Conservation (phyloP, 2,113 vertebrate genomes). For the Cyanoramphus novaezelandiae region DNA sequence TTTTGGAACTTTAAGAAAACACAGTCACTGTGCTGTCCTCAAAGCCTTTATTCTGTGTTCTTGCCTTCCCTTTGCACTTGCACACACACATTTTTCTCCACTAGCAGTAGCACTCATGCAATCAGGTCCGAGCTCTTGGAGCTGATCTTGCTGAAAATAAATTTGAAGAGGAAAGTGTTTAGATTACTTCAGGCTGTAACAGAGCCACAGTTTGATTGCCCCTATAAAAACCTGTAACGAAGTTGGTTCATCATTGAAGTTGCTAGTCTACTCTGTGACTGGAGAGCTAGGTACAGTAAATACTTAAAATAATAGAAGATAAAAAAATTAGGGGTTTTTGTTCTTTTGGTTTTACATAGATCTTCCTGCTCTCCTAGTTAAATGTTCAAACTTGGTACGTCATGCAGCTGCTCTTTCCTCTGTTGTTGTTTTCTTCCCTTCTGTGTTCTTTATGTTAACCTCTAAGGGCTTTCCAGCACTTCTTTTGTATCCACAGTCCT, state of each 20-base stretch:
- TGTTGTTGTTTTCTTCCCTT: background rate
- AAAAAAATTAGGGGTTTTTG: background rate
- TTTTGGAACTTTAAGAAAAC: background rate
- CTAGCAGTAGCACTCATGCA: background rate
- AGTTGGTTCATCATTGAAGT: background rate
- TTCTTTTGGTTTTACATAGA: background rate
- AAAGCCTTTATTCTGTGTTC: background rate
- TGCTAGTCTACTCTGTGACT: background rate
- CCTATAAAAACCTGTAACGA: background rate
- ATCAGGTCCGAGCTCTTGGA: background rate
- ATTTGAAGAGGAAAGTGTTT: background rate
- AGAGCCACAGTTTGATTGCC: background rate
- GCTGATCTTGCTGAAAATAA: background rate
- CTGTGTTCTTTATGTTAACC: background rate
- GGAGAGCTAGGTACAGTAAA: background rate
- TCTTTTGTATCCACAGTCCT: background rate
- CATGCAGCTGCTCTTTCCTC: background rate
- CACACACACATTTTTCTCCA: background rate
- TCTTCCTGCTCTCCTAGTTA: background rate
- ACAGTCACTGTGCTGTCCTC: background rate
- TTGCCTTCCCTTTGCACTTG: background rate
- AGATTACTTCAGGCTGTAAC: background rate
- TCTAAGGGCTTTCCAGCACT: background rate
- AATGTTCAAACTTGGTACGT: background rate
- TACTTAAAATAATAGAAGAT: background rate